Evolutionary conservation across 2,113 vertebrate species (phyloP), one percentile per base, ranked within the genome.

Genomic region (Anoplopoma fimbria): DNA sequence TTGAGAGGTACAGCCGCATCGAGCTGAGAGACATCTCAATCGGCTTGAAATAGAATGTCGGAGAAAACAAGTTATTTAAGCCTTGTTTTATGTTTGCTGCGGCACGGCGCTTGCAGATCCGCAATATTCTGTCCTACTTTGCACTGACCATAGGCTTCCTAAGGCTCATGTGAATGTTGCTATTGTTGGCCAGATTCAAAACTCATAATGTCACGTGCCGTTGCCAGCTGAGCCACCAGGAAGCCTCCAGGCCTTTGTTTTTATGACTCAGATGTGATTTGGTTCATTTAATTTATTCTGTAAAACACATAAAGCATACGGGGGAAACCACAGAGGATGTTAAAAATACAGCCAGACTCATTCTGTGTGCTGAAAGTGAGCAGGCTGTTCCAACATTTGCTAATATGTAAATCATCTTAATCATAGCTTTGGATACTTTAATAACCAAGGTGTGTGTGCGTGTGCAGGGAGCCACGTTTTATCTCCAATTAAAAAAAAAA

Each of bases 211-310:
- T 81, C 79, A 84, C 61, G 65, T 67, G 71, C n/a, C 1, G 53
- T 77, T 34, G 81, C 81, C 87, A 88, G 86, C 86, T 90, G 90
- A 88, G 85, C 88, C 82, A 85, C 81, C 85, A 84, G 86, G 83
- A 88, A 75, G 45, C 89, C 79, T 53, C 4, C 69, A 34, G 82
- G 79, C 78, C 36, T 60, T 75, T 60, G 79, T 36, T 82, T 87
- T 90, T 47, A 38, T 79, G 81, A 84, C 58, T 84, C 87, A 83
- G 67, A 83, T 84, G 69, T 69, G 72, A 89, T 82, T 79, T 55
- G 61, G 62, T 71, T 83, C 45, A n/a, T 89, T 88, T 86, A 79
- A 64, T 87, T 79, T 42, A 78, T 77, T 58, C 4, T 4, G n/a
- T 45, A 38, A 83, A 77, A 72, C 65, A 53, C 34, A 64, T 13